phyloP scores from a whole-genome alignment of 2,888 invertebrate species.

The Campaea margaritaria region DNA sequence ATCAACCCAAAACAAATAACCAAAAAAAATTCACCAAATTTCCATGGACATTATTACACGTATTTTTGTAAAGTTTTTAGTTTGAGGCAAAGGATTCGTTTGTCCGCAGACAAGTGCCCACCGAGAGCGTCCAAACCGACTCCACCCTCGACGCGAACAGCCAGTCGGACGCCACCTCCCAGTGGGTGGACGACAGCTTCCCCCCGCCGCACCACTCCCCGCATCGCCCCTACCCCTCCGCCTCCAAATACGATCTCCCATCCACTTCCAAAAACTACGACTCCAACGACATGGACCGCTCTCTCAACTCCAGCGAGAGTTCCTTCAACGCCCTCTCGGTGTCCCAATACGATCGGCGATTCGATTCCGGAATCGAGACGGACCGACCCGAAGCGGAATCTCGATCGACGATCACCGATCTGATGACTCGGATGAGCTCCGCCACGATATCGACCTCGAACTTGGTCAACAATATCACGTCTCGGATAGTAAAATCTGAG shows the following conservation, averaged over 20 bases:
- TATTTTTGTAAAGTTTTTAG: no score
- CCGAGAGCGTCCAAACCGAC: constrained; percentile 61
- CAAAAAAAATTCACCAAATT: no score
- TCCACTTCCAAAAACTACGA: constrained; percentile 74
- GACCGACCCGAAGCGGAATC: constrained; percentile 65
- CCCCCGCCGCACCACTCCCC: constrained; percentile 69
- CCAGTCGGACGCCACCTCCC: constrained; percentile 79
- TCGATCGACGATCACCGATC: constrained; percentile 70
- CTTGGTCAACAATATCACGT: constrained; percentile 68
- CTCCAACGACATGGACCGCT: constrained; percentile 76
- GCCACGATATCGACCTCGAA: constrained; percentile 74
- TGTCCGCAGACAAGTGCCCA: constrained; percentile 44
- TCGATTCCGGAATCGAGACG: constrained; percentile 67
- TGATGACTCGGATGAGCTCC: constrained; percentile 76
- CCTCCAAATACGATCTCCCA: constrained; percentile 67
- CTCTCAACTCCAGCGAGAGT: constrained; percentile 75
- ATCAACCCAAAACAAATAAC: no score
- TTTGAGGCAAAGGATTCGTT: not conserved
- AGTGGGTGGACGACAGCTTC: constrained; percentile 84
- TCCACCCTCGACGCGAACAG: constrained; percentile 70
- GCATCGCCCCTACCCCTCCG: constrained; percentile 61
- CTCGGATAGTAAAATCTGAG: constrained; percentile 72
- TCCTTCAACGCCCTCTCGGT: constrained; percentile 75
- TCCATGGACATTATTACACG: no score
- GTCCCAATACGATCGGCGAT: constrained; percentile 70